Evolutionary conservation across 1,140 invertebrate genomes (phyloP).

Genomic region (Drosophila ananassae): DNA sequence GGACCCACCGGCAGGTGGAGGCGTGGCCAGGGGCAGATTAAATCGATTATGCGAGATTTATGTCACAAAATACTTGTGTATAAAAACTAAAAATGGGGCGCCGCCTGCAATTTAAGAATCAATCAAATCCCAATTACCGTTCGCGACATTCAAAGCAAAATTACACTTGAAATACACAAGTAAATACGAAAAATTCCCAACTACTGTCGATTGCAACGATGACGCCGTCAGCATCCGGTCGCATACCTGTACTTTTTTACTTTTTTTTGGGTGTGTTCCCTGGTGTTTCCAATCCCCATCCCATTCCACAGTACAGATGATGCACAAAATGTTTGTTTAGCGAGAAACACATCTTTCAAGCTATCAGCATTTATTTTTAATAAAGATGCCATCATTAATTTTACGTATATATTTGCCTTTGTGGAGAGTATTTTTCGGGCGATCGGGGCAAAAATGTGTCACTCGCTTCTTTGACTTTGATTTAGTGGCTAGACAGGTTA

Average conservation of each 20-base stretch:
- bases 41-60: constrained; percentile 60
- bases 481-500: constrained; percentile 82
- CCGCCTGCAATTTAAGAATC: constrained; percentile 51
- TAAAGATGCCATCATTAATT: constrained; percentile 74
- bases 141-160: constrained; percentile 41
- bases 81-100: constrained; percentile 43
- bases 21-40: constrained; percentile 41
- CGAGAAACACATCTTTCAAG: constrained; percentile 59
- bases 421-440: constrained; percentile 41
- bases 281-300: background rate
- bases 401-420: constrained; percentile 23
- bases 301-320: constrained; percentile 9
- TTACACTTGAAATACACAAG: constrained; percentile 18
- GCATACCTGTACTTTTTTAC: constrained; percentile 6
- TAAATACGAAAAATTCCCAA: constrained; percentile 37
- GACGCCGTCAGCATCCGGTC: constrained; percentile 62
- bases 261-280: constrained; percentile 60
- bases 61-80: constrained; percentile 23
- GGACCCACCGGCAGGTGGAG: constrained; percentile 50
- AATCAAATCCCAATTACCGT: constrained; percentile 56
- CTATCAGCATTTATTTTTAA: constrained; percentile 80
- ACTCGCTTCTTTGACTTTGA: constrained; percentile 78
- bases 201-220: constrained; percentile 57
- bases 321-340: constrained; percentile 62
- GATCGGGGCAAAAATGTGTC: constrained; percentile 70